Conservation (phyloP, 2,888 invertebrate species). For the Rhamphomyia laevipes region DNA sequence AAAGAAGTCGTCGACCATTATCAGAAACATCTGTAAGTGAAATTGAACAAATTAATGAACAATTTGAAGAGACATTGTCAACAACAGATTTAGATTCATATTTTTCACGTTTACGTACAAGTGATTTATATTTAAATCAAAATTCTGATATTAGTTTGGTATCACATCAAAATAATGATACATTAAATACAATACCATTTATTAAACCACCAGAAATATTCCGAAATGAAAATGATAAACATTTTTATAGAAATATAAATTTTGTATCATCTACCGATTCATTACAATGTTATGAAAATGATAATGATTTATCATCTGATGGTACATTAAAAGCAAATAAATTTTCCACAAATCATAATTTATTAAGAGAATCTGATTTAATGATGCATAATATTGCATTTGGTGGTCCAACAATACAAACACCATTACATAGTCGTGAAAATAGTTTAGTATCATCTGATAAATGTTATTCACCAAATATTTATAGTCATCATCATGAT, state of each 20-base stretch:
- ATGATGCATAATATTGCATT: conserved; percentile 19
- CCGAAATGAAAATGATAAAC: conserved; percentile 32
- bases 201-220: conserved; percentile 37
- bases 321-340: neutral
- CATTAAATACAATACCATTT: conserved; percentile 21
- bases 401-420: conserved; percentile 20
- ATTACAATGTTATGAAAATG: conserved; percentile 23
- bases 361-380: conserved; percentile 18
- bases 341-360: conserved; percentile 9
- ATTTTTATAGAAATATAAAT: conserved; percentile 35
- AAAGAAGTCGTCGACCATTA: conserved; percentile 58
- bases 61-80: conserved; percentile 41
- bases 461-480: conserved; percentile 23
- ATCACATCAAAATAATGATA: conserved; percentile 18
- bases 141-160: conserved; percentile 20
- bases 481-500: neutral
- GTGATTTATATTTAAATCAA: conserved; percentile 36
- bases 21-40: conserved; percentile 63
- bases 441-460: conserved; percentile 49
- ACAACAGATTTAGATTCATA: conserved; percentile 57
- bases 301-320: neutral
- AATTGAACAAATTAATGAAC: conserved; percentile 46
- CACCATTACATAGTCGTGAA: conserved; percentile 48
- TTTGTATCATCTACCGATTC: conserved; percentile 36
- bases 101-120: conserved; percentile 47